phyloP scores from a whole-genome alignment of 2,113 vertebrate species.

The Cavia porcellus region DNA sequence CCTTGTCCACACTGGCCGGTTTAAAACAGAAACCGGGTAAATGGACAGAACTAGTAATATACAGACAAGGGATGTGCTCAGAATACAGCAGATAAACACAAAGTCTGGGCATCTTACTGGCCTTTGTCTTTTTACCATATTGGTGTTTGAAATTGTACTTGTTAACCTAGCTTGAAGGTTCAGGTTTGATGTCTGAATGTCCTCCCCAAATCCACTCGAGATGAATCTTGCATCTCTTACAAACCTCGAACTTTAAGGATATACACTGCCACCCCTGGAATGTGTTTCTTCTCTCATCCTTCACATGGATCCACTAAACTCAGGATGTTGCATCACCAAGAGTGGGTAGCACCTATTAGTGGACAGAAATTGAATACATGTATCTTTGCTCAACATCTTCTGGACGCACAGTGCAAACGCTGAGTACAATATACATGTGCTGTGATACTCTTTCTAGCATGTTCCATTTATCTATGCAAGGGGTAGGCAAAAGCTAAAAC shows the following conservation, averaged over 20 bases:
- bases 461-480: not conserved
- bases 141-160: not conserved
- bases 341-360: rapidly evolving
- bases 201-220: not conserved
- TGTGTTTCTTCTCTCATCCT: not conserved
- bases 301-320: not conserved
- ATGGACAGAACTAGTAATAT: too few species aligned
- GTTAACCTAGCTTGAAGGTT: not conserved
- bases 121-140: not conserved
- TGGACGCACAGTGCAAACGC: not conserved
- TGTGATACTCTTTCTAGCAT: not conserved
- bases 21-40: not conserved
- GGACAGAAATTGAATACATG: not conserved
- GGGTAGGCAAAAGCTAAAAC: constrained; percentile 12
- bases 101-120: not conserved
- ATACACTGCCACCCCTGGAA: not conserved
- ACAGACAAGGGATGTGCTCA: not conserved
- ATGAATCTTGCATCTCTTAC: not conserved
- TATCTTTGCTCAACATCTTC: not conserved
- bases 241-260: not conserved
- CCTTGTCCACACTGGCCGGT: not conserved
- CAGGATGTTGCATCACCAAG: not conserved
- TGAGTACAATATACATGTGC: not conserved
- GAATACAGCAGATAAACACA: not conserved
- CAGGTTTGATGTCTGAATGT: not conserved